Evolutionary conservation across 2,888 invertebrate species (phyloP), one percentile per base, ranked within the genome.

Genomic region (Odontothrips loti): DNA sequence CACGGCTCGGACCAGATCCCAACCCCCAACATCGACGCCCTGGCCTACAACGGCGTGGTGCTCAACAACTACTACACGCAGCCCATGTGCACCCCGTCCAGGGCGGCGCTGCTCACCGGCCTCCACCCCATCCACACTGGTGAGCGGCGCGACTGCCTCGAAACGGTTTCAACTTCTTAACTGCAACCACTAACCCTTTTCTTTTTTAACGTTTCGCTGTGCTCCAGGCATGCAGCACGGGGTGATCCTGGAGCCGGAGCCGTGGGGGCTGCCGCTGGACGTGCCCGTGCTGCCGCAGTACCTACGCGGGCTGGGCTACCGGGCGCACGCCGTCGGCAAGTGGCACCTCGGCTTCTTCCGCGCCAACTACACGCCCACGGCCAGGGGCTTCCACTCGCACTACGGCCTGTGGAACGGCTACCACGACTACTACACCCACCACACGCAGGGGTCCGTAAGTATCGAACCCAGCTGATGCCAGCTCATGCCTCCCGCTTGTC

Each of bases 391-490:
- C 85, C 92, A 95, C 84, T 89, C 91, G 9, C 95, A 96, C 86
- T 94, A 92, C 85, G 97, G 97, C 1, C 96, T 95, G 86, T 94
- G 94, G 90, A 93, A 92, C 82, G 96, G 95, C 1, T 92, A 90
- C 83, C 91, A 95, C 82, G 94, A 95, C 86, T 97, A 97, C 85
- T 95, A 91, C 85, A 92, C 93, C 84, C 91, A 93, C 82, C 90
- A 89, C 1, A 86, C 89, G 17, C 85, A 86, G 27, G 88, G 89
- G 85, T 87, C 87, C 83, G 84, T 84, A 82, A 83, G 84, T 79
- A 80, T 48, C n/a, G n/a, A n/a, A n/a, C n/a, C n/a, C n/a, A n/a
- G n/a, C n/a, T n/a, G n/a, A n/a, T n/a, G n/a, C n/a, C n/a, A n/a
- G n/a, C n/a, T n/a, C n/a, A n/a, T n/a, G n/a, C n/a, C n/a, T n/a